Evolutionary conservation across 2,797 vertebrate genomes (phyloP).

Genomic region (Euphonia xanthogaster): DNA sequence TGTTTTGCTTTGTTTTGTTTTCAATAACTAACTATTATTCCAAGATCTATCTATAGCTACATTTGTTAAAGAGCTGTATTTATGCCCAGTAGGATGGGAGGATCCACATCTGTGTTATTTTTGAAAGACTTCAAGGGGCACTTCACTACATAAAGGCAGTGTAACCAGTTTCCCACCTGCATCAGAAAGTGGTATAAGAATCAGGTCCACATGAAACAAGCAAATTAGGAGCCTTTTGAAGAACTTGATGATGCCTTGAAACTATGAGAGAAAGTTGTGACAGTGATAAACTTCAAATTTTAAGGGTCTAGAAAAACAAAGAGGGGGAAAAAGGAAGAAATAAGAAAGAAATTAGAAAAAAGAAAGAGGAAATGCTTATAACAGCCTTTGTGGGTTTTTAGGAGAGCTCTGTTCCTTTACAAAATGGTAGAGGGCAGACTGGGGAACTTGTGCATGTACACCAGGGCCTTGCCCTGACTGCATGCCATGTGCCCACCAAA

Average conservation of each 20-base stretch:
- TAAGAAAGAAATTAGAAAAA: neutral
- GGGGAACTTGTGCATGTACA: accelerated
- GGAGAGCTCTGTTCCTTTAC: neutral
- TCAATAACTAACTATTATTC: neutral
- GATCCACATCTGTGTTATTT: neutral
- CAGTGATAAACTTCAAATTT: neutral
- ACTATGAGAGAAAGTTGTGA: neutral
- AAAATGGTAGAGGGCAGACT: neutral
- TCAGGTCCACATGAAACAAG: neutral
- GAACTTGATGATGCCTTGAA: neutral
- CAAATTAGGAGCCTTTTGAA: neutral
- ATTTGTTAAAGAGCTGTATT: neutral
- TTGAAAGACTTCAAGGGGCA: neutral
- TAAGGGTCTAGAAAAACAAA: neutral
- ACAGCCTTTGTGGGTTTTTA: neutral
- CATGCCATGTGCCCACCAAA: neutral
- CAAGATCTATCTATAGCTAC: neutral
- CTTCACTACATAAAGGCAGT: neutral
- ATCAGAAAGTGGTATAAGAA: neutral
- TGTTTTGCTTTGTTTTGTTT: neutral
- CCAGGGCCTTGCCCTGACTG: neutral
- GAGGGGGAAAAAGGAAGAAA: neutral
- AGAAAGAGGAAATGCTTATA: neutral
- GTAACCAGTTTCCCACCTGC: neutral
- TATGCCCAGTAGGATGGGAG: neutral